phyloP scores from a whole-genome alignment of 2,113 vertebrate species.

The Paradoxurus hermaphroditus region DNA sequence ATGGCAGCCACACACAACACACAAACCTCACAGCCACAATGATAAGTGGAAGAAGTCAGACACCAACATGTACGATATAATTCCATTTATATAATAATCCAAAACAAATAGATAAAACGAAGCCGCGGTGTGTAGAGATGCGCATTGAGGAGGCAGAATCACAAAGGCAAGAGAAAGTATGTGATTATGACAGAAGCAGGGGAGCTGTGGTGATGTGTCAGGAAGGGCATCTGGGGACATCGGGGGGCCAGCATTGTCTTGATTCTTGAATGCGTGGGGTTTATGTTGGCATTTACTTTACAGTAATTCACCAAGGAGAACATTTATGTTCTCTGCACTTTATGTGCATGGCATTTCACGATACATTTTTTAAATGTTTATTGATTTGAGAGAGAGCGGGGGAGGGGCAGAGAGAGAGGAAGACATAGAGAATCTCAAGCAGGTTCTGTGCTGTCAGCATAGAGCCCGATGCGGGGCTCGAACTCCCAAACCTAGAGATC shows the following conservation, averaged over 20 bases:
- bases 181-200: fast-evolving
- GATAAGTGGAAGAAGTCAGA: not conserved
- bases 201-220: fast-evolving
- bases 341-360: not conserved
- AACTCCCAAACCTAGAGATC: too few relatives aligned
- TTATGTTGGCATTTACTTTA: not conserved
- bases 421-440: too few relatives aligned
- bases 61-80: not conserved
- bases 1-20: fast-evolving
- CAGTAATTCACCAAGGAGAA: not conserved
- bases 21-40: not conserved
- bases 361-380: not conserved
- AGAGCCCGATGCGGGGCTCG: too few relatives aligned
- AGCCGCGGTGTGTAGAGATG: not conserved
- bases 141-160: not conserved
- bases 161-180: not conserved
- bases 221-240: not conserved
- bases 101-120: not conserved
- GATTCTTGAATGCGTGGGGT: not conserved
- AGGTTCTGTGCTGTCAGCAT: too few relatives aligned
- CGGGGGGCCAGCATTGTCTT: not conserved
- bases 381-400: too few relatives aligned
- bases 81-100: not conserved
- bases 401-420: too few relatives aligned
- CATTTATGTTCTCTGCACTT: not conserved